Percentiles rank a stretch among this genome's conserved stretches.
Conservation (phyloP, 2,113 vertebrate genomes). For the Cephalopterus ornatus region DNA sequence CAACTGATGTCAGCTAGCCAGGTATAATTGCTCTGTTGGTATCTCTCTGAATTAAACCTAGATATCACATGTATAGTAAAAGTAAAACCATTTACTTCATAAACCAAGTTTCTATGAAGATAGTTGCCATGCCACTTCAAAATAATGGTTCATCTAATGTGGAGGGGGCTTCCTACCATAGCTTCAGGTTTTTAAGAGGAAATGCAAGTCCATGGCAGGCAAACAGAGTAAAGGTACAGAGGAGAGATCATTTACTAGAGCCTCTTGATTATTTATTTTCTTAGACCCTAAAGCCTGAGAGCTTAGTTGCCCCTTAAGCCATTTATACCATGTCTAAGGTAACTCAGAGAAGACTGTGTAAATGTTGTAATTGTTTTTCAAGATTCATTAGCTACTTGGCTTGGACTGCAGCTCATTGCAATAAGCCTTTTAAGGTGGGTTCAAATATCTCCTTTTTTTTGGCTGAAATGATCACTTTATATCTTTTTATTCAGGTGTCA, state of each 20-base stretch:
- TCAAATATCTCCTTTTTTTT: background rate
- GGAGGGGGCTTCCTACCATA: background rate
- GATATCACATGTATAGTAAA: background rate
- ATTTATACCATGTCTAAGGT: background rate
- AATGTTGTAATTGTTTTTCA: background rate
- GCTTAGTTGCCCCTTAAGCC: background rate
- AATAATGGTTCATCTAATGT: background rate
- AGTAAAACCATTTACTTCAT: background rate
- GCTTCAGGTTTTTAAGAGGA: background rate
- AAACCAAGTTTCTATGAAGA: background rate
- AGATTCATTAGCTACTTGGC: background rate
- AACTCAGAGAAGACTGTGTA: background rate
- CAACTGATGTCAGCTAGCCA: background rate
- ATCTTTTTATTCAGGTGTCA: background rate
- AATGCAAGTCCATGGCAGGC: background rate
- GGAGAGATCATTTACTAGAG: rapidly evolving
- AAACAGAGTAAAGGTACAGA: background rate
- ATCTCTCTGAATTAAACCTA: background rate
- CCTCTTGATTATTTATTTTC: background rate
- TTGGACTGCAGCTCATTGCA: background rate
- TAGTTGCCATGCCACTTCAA: background rate
- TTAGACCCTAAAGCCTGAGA: background rate
- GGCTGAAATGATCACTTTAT: background rate
- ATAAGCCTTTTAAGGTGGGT: background rate
- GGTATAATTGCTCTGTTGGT: background rate